These are phyloP conservation scores for Argynnis bischoffii DNA, from an alignment of 2,888 invertebrate species.

Conservation along the genomic window DNA sequence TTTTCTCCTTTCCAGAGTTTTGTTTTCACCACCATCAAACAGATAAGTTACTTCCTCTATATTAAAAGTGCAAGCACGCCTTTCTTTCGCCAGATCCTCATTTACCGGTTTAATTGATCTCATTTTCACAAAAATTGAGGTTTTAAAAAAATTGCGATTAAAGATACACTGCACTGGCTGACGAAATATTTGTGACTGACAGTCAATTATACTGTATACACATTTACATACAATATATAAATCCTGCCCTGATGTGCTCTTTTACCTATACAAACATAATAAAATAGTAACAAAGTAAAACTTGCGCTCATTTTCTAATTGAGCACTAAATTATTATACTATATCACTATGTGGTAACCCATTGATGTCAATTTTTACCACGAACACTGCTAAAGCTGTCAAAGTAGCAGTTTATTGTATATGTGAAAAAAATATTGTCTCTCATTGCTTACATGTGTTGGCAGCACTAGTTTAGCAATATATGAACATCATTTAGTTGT, in stretches of 20 bases:
- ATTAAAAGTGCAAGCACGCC: slow-evolving; percentile 87
- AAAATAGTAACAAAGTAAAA: neutral
- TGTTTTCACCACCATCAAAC: slow-evolving; percentile 87
- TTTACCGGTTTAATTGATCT: slow-evolving; percentile 69
- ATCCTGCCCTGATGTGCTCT: too few species aligned
- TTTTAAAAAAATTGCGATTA: neutral
- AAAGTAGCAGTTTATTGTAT: too few species aligned
- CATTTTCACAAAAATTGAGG: neutral
- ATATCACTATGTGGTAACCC: too few species aligned
- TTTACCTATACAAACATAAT: neutral
- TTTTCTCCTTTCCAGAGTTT: slow-evolving; percentile 84
- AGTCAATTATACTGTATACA: too few species aligned
- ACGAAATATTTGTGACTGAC: neutral
- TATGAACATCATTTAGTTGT: too few species aligned
- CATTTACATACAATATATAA: too few species aligned
- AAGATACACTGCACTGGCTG: neutral
- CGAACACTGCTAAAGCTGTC: too few species aligned
- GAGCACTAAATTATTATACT: too few species aligned
- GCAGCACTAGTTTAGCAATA: too few species aligned
- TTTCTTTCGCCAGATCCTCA: slow-evolving; percentile 86
- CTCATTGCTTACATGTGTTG: too few species aligned
- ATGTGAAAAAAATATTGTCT: too few species aligned
- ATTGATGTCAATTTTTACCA: too few species aligned
- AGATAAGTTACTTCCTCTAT: slow-evolving; percentile 88
- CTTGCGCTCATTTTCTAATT: neutral